phyloP scores from a whole-genome alignment of 2,113 vertebrate genomes.

The Tiliqua scincoides region DNA sequence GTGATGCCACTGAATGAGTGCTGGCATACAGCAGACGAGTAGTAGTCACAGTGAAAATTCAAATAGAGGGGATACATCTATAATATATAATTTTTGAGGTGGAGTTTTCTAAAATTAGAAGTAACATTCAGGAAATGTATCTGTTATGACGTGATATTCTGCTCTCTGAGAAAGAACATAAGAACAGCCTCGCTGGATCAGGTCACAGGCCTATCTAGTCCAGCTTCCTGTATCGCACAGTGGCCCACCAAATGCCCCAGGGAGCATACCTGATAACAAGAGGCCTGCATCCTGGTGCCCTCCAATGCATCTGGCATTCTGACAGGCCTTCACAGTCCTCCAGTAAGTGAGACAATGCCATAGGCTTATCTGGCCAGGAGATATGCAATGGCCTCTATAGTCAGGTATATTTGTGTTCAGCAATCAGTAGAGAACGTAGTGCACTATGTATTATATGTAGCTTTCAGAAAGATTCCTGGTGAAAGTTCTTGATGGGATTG shows the following conservation, averaged over 20 bases:
- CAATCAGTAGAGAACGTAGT: background rate
- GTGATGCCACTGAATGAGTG: too few relatives aligned
- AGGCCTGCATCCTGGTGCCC: too few relatives aligned
- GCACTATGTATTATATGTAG: background rate
- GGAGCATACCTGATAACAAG: too few relatives aligned
- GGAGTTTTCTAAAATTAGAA: background rate
- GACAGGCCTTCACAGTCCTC: background rate
- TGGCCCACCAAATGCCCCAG: too few relatives aligned
- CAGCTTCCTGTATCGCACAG: too few relatives aligned
- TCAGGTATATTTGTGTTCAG: background rate
- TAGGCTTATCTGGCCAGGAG: background rate
- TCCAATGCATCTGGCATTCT: too few relatives aligned
- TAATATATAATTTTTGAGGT: background rate
- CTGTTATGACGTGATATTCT: background rate
- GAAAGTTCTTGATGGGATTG: background rate
- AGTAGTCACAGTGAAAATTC: background rate
- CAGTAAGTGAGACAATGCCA: background rate
- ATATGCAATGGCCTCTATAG: background rate
- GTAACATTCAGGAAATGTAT: background rate
- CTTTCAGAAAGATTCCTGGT: background rate
- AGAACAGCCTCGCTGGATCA: too few relatives aligned
- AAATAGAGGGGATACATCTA: background rate
- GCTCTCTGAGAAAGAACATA: background rate
- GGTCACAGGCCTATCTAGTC: too few relatives aligned
- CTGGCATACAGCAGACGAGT: background rate